phyloP scores from a whole-genome alignment of 2,888 invertebrate genomes.

The Napeogenes sylphis region DNA sequence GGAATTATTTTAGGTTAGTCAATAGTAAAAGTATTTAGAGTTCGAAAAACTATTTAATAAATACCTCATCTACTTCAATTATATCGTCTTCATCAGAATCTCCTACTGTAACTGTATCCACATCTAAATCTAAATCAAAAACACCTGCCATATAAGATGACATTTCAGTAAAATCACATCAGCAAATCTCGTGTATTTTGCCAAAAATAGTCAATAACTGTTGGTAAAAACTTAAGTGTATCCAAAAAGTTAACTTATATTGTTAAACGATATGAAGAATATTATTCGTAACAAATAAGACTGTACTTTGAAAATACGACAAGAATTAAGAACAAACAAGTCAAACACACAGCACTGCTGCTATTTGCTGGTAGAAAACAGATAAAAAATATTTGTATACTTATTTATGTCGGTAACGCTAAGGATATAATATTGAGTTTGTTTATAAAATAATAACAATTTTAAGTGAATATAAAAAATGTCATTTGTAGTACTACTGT shows the following conservation, averaged over 20 bases:
- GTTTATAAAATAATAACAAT: neutral
- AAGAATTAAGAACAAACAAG: slow-evolving; percentile 29
- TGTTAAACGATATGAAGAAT: slow-evolving; percentile 7
- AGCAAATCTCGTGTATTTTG: slow-evolving; percentile 53
- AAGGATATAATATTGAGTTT: neutral
- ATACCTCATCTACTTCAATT: slow-evolving; percentile 92
- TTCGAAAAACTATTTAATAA: slow-evolving; percentile 35
- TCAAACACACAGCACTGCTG: slow-evolving; percentile 33
- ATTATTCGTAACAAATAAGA: slow-evolving; percentile 14
- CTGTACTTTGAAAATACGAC: slow-evolving; percentile 12
- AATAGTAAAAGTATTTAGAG: slow-evolving; percentile 22
- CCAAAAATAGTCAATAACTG: slow-evolving; percentile 12
- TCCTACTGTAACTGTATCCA: slow-evolving; percentile 79
- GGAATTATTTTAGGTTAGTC: slow-evolving; percentile 35
- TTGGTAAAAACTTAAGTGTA: neutral
- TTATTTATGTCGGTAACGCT: neutral
- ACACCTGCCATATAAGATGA: slow-evolving; percentile 88
- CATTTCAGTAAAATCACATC: slow-evolving; percentile 76
- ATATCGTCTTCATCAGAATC: slow-evolving; percentile 93
- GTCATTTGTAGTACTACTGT: neutral
- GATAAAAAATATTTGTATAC: slow-evolving; percentile 13
- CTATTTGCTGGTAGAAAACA: slow-evolving; percentile 16
- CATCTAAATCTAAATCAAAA: slow-evolving; percentile 93
- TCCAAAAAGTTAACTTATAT: neutral
- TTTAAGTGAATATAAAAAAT: neutral